Evolutionary conservation across 2,797 vertebrate species (phyloP), one percentile per base, ranked within the genome.

Genomic region (Labroides dimidiatus): DNA sequence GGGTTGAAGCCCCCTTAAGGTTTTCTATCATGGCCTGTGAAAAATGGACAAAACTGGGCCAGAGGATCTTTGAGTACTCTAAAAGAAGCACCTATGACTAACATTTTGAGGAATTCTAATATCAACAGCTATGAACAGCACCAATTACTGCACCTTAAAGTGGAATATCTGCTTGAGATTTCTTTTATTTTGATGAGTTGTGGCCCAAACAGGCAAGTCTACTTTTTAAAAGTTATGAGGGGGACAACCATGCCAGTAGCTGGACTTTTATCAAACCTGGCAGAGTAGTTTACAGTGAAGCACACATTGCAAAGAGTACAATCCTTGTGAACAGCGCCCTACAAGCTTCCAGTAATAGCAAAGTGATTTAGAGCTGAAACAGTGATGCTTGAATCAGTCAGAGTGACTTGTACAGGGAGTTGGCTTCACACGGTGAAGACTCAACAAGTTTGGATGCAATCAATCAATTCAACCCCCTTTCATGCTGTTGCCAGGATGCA

Each of bases 331-430:
- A 45, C 48, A 23, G 47, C 5, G 3, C 17, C 9, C 10, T 5
- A 17, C 2, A 47, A 47, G 45, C 20, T 47, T 21, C 20, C 8
- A 39, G 37, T 23, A n/a, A n/a, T n/a, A 54, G 50, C 60, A 49
- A 36, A 68, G 56, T 59, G 58, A 80, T 69, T 53, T 69, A 59
- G 56, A 64, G 70, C 21, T 62, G 52, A 64, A 80, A 74, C 8
- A 61, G 16, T 58, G 42, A 56, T 45, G 59, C 64, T 53, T 2
- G 0, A 15, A 54, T 61, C 56, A 59, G 48, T 80, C 65, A 78
- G 39, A 14, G 21, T 37, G 45, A 63, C 33, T 61, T 41, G 50
- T 20, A 62, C 27, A 50, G 20, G 36, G 47, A 53, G 42, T 44
- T 12, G 13, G 51, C 47, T 64, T 74, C 66, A 37, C 42, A 45